Evolutionary conservation across 2,797 vertebrate species (phyloP).

Genomic region (Poecile montanus): DNA sequence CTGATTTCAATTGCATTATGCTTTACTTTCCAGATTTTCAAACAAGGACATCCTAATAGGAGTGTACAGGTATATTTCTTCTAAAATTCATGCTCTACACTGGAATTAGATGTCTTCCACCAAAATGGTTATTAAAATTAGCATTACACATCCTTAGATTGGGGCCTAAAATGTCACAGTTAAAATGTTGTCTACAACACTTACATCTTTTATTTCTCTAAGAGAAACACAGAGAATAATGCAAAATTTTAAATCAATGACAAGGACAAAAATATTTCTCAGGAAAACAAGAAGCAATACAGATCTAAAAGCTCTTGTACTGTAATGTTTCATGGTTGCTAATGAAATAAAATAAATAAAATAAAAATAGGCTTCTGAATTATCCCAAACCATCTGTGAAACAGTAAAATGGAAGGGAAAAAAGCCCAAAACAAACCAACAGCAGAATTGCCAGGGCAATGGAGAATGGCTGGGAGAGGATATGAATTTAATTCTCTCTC

Average conservation of each 20-base stretch:
- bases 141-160: not conserved
- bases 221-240: not conserved
- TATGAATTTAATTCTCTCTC: not conserved
- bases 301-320: not conserved
- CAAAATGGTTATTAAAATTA: conserved; percentile 33
- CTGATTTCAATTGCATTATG: conserved; percentile 60
- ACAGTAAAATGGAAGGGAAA: not conserved
- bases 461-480: not conserved
- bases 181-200: not conserved
- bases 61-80: conserved; percentile 21
- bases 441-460: not conserved
- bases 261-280: not conserved
- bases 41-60: conserved; percentile 53
- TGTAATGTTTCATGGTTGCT: not conserved
- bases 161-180: not conserved
- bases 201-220: not conserved
- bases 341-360: not conserved
- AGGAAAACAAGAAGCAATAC: not conserved
- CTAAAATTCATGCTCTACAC: not conserved
- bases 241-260: not conserved
- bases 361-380: not conserved
- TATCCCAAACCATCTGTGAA: not conserved
- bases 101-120: conserved; percentile 23
- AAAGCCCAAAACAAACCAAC: not conserved
- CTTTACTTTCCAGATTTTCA: conserved; percentile 55